phyloP scores from a whole-genome alignment of 2,888 invertebrate species.

The Idaea dimidiata region DNA sequence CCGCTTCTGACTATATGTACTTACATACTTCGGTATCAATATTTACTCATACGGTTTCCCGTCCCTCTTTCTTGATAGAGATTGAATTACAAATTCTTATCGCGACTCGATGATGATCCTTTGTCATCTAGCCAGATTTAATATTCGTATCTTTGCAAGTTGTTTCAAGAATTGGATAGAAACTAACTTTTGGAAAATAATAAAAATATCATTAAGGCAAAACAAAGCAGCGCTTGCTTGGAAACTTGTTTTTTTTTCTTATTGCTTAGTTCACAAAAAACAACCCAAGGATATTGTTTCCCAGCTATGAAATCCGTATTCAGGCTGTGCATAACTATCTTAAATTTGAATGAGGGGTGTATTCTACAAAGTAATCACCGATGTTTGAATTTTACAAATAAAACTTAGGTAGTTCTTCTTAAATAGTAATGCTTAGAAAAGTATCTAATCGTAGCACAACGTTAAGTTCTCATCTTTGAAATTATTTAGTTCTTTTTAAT shows the following conservation, averaged over 20 bases:
- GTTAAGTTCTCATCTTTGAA: not conserved
- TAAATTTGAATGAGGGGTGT: too few relatives aligned
- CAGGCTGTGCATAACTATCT: too few relatives aligned
- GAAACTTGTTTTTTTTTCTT: too few relatives aligned
- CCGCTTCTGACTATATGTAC: constrained; percentile 14
- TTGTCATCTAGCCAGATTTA: not conserved
- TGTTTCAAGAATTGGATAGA: not conserved
- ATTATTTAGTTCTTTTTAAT: not conserved
- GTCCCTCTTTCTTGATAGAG: not conserved
- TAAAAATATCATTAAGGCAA: not conserved
- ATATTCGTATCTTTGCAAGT: not conserved
- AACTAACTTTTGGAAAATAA: not conserved
- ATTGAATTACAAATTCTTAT: not conserved
- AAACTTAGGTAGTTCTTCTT: too few relatives aligned
- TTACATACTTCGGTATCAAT: constrained; percentile 28
- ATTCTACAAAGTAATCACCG: too few relatives aligned
- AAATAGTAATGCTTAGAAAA: too few relatives aligned
- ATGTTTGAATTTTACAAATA: too few relatives aligned
- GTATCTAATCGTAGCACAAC: too few relatives aligned
- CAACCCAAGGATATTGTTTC: too few relatives aligned
- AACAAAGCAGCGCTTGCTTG: too few relatives aligned
- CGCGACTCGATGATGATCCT: not conserved
- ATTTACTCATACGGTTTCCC: constrained; percentile 19
- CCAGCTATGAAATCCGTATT: too few relatives aligned
- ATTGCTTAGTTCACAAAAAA: too few relatives aligned